phyloP scores from a whole-genome alignment of 2,888 invertebrate species.

The Lasiommata megera region DNA sequence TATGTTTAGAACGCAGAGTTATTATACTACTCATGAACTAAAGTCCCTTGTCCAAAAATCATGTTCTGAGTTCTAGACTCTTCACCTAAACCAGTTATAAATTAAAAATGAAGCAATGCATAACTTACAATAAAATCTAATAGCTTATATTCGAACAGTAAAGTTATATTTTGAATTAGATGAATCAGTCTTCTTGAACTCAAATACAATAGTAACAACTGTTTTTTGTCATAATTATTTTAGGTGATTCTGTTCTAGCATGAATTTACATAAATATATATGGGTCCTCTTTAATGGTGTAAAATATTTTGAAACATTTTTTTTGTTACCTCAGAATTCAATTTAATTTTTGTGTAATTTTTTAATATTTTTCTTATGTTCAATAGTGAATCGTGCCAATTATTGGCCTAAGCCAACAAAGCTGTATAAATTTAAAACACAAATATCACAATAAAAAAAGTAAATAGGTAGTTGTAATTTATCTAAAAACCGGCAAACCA shows the following conservation, averaged over 20 bases:
- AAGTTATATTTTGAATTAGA: neutral
- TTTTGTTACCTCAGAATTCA: too few species aligned
- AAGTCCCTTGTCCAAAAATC: too few species aligned
- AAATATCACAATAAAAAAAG: neutral
- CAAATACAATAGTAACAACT: neutral
- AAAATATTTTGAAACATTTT: too few species aligned
- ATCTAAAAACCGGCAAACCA: conserved; percentile 12
- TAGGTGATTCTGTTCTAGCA: neutral
- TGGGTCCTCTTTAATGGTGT: too few species aligned
- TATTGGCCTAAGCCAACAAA: neutral
- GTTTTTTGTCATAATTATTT: neutral
- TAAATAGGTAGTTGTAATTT: neutral
- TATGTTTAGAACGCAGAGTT: neutral
- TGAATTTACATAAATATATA: neutral
- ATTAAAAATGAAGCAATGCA: too few species aligned
- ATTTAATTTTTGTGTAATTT: too few species aligned
- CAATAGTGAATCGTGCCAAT: conserved; percentile 8
- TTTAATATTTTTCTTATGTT: too few species aligned
- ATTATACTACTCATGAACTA: neutral
- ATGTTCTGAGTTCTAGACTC: too few species aligned
- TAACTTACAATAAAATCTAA: too few species aligned
- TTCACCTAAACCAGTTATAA: too few species aligned
- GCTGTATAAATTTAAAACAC: too few species aligned
- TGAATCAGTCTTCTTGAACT: conserved; percentile 9
- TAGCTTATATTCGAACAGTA: too few species aligned